Evolutionary conservation across 2,888 invertebrate species (phyloP), one percentile per base, ranked within the genome.

Genomic region (Dryococelus australis): DNA sequence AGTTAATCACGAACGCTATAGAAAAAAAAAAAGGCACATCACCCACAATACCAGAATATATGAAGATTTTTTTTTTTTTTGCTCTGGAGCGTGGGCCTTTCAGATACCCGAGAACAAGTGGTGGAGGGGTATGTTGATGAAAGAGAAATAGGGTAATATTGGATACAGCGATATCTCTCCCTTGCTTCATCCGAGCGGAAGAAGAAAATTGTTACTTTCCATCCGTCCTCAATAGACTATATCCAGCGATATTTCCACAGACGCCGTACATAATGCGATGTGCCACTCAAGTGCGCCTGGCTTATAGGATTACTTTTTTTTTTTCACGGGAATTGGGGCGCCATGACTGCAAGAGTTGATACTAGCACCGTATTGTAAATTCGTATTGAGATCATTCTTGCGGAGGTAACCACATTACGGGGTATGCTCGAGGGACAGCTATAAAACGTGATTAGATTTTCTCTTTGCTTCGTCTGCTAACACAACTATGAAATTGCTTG

Each of bases 211-310:
- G 65, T 24, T 65, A 3, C 65, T 65, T n/a, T 65, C 16, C n/a
- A 65, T 65, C 65, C 65, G 10, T 24, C 65, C 24, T 20, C 13
- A 65, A 65, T 20, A n/a, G 65, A n/a, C 65, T 65, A 65, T 24
- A 65, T 65, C 65, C 65, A 65, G 10, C 65, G n/a, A 65, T 65
- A 65, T 65, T 65, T 65, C 65, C 65, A n/a, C 65, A 65, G 65
- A 8, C 65, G 8, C 20, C 65, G 65, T 65, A 65, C 65, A 65
- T 65, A 65, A 65, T 65, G 65, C 8, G 65, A 20, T n/a, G 24
- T 65, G 65, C 65, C 65, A 2, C 65, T 65, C 65, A n/a, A 65
- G 65, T 65, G 47, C 47, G 47, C 47, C 5, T 8, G 47, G 47
- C 47, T 65, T n/a, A 65, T 65, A n/a, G n/a, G 65, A 65, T 65